Percentiles rank a stretch among this genome's conserved stretches.
These are phyloP conservation scores for Beroe ovata DNA, from an alignment of 37 sponge, comb jelly and placozoan genomes.

Conservation along the genomic window DNA sequence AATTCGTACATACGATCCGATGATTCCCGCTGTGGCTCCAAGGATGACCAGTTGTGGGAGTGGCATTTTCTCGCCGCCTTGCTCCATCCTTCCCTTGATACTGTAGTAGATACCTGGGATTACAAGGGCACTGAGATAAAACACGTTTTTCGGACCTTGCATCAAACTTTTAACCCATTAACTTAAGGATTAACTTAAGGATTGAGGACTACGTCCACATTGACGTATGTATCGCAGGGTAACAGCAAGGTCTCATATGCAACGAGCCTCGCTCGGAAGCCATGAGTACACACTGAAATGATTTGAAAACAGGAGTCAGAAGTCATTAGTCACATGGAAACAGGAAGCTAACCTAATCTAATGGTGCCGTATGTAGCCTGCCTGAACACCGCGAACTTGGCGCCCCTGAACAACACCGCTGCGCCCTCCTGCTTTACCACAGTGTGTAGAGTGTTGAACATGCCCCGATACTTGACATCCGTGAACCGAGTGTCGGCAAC, in stretches of 20 bases:
- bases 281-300: too few species aligned
- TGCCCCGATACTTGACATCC: constrained; percentile 49
- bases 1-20: constrained; percentile 46
- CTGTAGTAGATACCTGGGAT: constrained; percentile 62
- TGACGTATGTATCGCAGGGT: too few species aligned
- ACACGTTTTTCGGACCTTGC: too few species aligned
- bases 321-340: too few species aligned
- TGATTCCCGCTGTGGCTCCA: constrained; percentile 13
- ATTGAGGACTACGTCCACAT: too few species aligned
- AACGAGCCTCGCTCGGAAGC: too few species aligned
- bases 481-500: constrained; percentile 43
- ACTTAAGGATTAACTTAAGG: too few species aligned
- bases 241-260: too few species aligned
- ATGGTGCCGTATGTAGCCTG: constrained; percentile 61
- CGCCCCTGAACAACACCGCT: constrained; percentile 3
- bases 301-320: too few species aligned
- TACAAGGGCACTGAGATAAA: too few species aligned
- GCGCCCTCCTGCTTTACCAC: constrained; percentile 9
- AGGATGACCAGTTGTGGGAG: constrained; percentile 32
- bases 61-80: constrained; percentile 11
- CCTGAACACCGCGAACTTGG: constrained; percentile 50
- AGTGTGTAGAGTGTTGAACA: constrained; percentile 7
- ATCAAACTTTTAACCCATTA: too few species aligned
- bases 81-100: constrained; percentile 23
- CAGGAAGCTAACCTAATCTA: constrained; percentile 16